Conservation (phyloP, 2,888 invertebrate species). For the Norana najaformis region DNA sequence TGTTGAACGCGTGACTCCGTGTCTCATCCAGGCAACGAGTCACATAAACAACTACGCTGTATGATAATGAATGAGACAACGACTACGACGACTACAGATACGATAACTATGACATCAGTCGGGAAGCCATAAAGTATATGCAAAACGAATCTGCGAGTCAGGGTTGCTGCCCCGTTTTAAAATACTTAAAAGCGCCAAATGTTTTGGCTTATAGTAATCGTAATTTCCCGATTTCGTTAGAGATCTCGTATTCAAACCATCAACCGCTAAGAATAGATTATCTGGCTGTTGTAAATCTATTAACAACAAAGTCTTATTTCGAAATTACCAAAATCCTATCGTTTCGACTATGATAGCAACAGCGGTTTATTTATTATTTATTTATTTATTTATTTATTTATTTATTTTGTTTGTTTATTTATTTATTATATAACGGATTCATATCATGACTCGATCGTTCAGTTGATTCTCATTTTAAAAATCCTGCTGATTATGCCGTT, state of each 20-base stretch:
- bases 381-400: too few species aligned
- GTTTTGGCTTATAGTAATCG: too few species aligned
- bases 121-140: neutral
- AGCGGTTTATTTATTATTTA: neutral
- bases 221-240: too few species aligned
- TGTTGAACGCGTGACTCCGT: slow-evolving; percentile 13
- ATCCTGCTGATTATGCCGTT: neutral
- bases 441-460: too few species aligned
- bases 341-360: neutral
- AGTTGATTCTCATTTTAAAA: too few species aligned
- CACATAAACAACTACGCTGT: neutral
- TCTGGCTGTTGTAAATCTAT: neutral
- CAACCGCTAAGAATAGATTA: too few species aligned
- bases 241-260: neutral
- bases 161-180: neutral
- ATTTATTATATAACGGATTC: too few species aligned
- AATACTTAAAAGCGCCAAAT: too few species aligned
- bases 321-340: neutral
- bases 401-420: too few species aligned
- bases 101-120: neutral
- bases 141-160: too few species aligned
- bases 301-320: neutral
- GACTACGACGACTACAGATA: neutral
- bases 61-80: slow-evolving; percentile 13
- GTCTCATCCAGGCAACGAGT: neutral